A percentile compares a stretch with the other conserved stretches of the same genome.
phyloP scores from a whole-genome alignment of 2,113 vertebrate genomes.

The Lanius ludovicianus region DNA sequence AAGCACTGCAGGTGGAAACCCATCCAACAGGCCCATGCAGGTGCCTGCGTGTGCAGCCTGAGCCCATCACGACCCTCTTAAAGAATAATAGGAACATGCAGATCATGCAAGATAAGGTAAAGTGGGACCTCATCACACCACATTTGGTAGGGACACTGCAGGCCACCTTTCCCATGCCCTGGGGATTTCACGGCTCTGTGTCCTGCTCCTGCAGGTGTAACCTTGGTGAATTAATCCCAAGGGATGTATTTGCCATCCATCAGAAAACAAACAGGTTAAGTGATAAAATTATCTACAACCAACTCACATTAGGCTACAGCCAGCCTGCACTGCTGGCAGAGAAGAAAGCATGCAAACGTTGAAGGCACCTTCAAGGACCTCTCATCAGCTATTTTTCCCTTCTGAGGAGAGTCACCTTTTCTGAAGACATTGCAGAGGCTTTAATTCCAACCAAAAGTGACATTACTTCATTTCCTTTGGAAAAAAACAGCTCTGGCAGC shows the following conservation, averaged over 20 bases:
- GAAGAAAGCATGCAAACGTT: fast-evolving
- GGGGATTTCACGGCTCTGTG: background rate
- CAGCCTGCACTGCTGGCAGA: background rate
- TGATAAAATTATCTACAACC: background rate
- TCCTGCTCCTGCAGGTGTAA: background rate
- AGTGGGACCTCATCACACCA: background rate
- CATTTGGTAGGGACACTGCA: background rate
- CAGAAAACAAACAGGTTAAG: background rate
- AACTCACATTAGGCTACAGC: background rate
- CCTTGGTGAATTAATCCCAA: background rate
- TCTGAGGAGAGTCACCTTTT: background rate
- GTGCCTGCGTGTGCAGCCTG: background rate
- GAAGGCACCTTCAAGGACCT: background rate
- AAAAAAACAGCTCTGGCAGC: constrained; percentile 55
- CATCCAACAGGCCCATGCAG: background rate
- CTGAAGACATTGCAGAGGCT: constrained; percentile 16
- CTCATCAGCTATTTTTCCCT: background rate
- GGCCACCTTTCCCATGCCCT: background rate
- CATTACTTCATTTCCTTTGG: constrained; percentile 70
- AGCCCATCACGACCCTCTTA: background rate
- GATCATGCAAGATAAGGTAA: background rate
- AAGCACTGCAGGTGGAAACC: background rate
- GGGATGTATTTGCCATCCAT: background rate
- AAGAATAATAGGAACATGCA: background rate
- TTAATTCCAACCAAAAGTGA: constrained; percentile 37